Conservation (phyloP, 2,113 vertebrate genomes). For the Papio anubis region DNA sequence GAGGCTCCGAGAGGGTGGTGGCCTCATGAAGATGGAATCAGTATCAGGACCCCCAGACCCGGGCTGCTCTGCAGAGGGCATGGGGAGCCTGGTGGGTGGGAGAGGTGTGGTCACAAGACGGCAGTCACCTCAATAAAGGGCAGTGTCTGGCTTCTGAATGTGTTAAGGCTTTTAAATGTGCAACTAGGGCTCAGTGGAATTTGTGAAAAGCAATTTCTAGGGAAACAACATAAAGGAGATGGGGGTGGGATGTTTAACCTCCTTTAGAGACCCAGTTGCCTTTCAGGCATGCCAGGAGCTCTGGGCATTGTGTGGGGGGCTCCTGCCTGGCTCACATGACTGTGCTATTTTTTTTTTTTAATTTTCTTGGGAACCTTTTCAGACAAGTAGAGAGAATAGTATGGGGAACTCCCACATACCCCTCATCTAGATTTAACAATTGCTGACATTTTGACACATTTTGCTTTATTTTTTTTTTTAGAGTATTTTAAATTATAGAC, state of each 20-base stretch:
- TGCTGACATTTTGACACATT: conserved; percentile 35
- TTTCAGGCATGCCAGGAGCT: background rate
- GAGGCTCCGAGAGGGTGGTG: background rate
- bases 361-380: conserved; percentile 42
- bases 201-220: conserved; percentile 36
- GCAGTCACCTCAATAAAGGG: background rate
- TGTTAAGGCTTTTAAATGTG: conserved; percentile 1
- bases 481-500: conserved; percentile 53
- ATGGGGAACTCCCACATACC: background rate
- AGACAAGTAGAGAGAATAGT: background rate
- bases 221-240: conserved; percentile 51
- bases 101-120: background rate
- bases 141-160: conserved; percentile 26
- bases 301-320: background rate
- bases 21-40: background rate
- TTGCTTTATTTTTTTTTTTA: background rate
- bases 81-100: background rate
- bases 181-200: conserved; percentile 35
- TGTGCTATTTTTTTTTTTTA: background rate
- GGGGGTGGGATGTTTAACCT: conserved; percentile 54
- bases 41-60: background rate
- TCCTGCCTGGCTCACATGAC: background rate
- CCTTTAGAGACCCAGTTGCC: conserved; percentile 58
- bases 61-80: background rate
- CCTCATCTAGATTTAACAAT: background rate